A percentile compares a stretch with the other conserved stretches of the same genome.
Conservation (phyloP, 1,140 invertebrate species). For the Daktulosphaira vitifoliae region DNA sequence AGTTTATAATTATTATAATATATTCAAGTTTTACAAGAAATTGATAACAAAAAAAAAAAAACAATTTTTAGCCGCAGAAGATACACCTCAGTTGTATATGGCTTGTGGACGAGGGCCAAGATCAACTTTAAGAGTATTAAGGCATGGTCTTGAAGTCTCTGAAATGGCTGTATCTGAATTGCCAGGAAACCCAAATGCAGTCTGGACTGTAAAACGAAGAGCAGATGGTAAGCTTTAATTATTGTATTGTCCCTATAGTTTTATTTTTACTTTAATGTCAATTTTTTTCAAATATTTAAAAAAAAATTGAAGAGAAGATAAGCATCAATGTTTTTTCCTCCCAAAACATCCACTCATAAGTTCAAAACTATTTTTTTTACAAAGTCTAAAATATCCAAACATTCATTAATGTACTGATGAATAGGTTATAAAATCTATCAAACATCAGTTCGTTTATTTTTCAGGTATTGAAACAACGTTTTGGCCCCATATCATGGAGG, state of each 20-base stretch:
- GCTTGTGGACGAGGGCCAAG: slow-evolving; percentile 90
- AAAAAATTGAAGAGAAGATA: too few species aligned
- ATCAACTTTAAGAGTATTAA: slow-evolving; percentile 82
- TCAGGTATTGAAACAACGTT: slow-evolving; percentile 40
- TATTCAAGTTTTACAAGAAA: background rate
- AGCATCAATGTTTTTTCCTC: background rate
- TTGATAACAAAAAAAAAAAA: background rate
- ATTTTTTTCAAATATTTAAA: too few species aligned
- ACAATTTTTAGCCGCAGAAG: slow-evolving; percentile 73
- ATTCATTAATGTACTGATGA: slow-evolving; percentile 29
- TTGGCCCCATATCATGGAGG: slow-evolving; percentile 20
- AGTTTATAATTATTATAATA: background rate
- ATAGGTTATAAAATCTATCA: slow-evolving; percentile 49
- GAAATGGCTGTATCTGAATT: slow-evolving; percentile 99
- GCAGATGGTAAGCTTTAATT: slow-evolving; percentile 70
- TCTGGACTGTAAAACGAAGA: slow-evolving; percentile 97
- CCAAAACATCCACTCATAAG: slow-evolving; percentile 17
- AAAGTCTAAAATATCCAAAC: slow-evolving; percentile 22
- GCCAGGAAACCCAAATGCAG: slow-evolving; percentile 97
- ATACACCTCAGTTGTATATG: slow-evolving; percentile 96
- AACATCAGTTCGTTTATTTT: slow-evolving; percentile 59
- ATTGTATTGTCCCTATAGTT: background rate
- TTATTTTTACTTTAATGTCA: too few species aligned
- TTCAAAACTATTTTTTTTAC: background rate
- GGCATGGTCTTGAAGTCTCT: slow-evolving; percentile 95